Evolutionary conservation across 2,113 vertebrate species (phyloP).

Genomic region (Columba livia): DNA sequence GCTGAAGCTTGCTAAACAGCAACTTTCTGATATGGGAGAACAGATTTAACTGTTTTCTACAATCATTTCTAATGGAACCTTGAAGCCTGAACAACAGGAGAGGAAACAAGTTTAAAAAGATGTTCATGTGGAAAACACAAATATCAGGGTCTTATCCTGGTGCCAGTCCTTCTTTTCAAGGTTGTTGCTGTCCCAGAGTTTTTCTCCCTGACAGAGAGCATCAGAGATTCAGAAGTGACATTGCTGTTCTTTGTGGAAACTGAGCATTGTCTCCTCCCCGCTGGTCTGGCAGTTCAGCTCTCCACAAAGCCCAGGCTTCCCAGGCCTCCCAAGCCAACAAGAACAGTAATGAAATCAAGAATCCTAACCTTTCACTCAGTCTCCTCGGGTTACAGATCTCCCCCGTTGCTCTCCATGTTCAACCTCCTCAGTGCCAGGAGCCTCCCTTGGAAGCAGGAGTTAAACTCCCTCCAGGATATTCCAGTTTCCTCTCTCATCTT

Average conservation of each 20-base stretch:
- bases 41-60: background rate
- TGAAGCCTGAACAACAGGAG: background rate
- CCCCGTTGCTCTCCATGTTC: background rate
- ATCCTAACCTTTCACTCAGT: background rate
- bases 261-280: accelerated
- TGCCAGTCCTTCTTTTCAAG: background rate
- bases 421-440: background rate
- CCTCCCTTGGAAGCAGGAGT: background rate
- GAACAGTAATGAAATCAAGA: background rate
- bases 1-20: background rate
- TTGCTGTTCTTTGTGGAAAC: background rate
- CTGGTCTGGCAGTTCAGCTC: background rate
- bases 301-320: background rate
- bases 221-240: background rate
- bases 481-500: background rate
- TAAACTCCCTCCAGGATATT: background rate
- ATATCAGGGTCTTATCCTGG: background rate
- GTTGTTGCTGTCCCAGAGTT: background rate
- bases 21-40: background rate
- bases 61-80: background rate
- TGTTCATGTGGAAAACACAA: background rate
- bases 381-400: background rate
- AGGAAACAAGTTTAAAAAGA: background rate
- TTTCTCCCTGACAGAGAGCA: background rate
- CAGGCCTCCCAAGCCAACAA: background rate